phyloP scores from a whole-genome alignment of 2,888 invertebrate genomes.

The Drosophila algonquin region DNA sequence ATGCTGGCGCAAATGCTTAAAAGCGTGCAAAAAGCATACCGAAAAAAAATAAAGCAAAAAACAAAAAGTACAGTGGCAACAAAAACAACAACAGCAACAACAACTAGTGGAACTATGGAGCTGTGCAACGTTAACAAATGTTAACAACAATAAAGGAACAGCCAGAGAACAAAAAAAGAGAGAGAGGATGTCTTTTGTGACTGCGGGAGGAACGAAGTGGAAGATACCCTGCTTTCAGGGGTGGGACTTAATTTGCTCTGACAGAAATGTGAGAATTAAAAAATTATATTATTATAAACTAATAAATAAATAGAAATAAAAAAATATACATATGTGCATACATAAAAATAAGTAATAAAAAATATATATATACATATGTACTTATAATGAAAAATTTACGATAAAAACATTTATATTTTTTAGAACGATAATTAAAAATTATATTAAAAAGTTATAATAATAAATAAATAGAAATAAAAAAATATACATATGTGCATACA shows the following conservation, averaged over 20 bases:
- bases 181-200: not conserved
- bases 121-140: slow-evolving; percentile 42
- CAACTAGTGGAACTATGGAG: slow-evolving; percentile 18
- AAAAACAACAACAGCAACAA: slow-evolving; percentile 34
- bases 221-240: not conserved
- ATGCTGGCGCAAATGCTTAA: slow-evolving; percentile 69
- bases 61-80: slow-evolving; percentile 22
- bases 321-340: too few relatives aligned
- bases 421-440: too few relatives aligned
- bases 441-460: too few relatives aligned
- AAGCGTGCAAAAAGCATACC: slow-evolving; percentile 60
- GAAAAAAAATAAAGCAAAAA: slow-evolving; percentile 43
- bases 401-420: too few relatives aligned
- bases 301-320: too few relatives aligned
- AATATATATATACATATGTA: too few relatives aligned
- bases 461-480: too few relatives aligned
- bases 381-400: too few relatives aligned
- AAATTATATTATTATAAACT: too few relatives aligned
- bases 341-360: too few relatives aligned
- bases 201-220: not conserved
- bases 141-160: slow-evolving; percentile 32
- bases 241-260: not conserved
- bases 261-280: too few relatives aligned
- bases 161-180: slow-evolving; percentile 1
- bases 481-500: too few relatives aligned